Evolutionary conservation across 2,113 vertebrate species (phyloP), one percentile per base, ranked within the genome.

Genomic region (cattle (Bos taurus)): DNA sequence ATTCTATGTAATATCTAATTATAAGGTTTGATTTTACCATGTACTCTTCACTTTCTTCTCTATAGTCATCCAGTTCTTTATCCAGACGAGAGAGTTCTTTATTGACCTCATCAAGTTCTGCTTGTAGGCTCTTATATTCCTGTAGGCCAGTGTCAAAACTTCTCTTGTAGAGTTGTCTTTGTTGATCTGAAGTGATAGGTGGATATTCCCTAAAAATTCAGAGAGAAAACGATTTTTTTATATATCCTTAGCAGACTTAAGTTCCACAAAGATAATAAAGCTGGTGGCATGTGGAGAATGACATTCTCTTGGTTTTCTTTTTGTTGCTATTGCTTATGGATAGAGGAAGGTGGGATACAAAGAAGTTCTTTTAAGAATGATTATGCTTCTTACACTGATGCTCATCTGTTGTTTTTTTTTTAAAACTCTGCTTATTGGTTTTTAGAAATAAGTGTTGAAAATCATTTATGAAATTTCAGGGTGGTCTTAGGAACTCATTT

Each of bases 81-180:
- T 99, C 98, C 82, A 99, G 95, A 19, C 98, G 97, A 7, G 98
- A 98, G 46, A 99, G 94, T 13, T 98, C 98, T 90, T 98, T 99
- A 96, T 98, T 99, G 43, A 99, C 92, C n/a, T 98, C 96, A 59
- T 99, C 99, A 40, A 99, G 98, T 88, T 99, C 99, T 7, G 97
- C 98, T 98, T 99, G 99, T 82, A 99, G 98, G 59, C 43, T 94
- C 81, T 99, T 99, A 87, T 99, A 99, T 93, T 99, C 99, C 94
- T 99, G 99, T 7, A 99, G 98, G 56, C 99, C 96, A 43, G 43
- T 95, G 93, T 99, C 99, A 98, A 99, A 99, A 57, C 99, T 99
- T 25, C 97, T 98, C 93, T 99, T 99, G 97, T 99, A 99, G 56
- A 87, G 92, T 89, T 99, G 97, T 67, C 99, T 98, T 94, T 99